Evolutionary conservation across 1,140 invertebrate species (phyloP).

Genomic region (Chymomyza costata): DNA sequence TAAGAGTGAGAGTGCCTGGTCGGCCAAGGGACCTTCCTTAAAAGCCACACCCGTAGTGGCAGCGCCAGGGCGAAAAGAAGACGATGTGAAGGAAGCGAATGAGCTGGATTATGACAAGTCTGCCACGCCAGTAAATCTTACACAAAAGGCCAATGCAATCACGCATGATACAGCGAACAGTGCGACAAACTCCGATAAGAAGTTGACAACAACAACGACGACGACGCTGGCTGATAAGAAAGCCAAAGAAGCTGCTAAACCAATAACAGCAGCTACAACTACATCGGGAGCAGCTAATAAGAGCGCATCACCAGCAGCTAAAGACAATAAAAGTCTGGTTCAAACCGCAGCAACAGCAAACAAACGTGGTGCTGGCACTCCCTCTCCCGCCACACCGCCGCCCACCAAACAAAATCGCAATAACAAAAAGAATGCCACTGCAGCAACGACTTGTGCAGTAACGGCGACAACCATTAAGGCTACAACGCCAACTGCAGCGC

Average conservation of each 20-base stretch:
- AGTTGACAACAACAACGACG: conserved; percentile 1
- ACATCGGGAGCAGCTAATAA: neutral
- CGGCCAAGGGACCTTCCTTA: conserved; percentile 65
- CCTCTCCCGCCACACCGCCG: conserved; percentile 32
- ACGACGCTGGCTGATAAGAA: conserved; percentile 35
- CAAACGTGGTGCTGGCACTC: conserved; percentile 27
- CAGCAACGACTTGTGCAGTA: no score
- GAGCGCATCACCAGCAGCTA: neutral
- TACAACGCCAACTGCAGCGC: neutral
- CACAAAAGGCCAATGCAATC: conserved; percentile 35
- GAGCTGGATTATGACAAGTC: conserved; percentile 44
- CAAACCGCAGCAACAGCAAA: neutral
- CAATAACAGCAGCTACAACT: conserved; percentile 6
- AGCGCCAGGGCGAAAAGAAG: conserved; percentile 19
- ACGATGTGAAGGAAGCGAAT: conserved; percentile 29
- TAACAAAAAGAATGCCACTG: conserved; percentile 34
- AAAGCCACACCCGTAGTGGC: conserved; percentile 69
- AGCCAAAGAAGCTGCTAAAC: conserved; percentile 23
- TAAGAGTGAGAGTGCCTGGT: conserved; percentile 72
- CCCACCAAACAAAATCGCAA: conserved; percentile 25
- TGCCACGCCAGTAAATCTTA: conserved; percentile 57
- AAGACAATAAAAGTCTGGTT: conserved; percentile 7
- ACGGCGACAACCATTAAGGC: conserved; percentile 5
- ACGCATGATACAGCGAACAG: neutral
- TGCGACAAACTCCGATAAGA: neutral